Evolutionary conservation across 1,140 invertebrate species (phyloP).

Genomic region (Drosophila paulistorum): DNA sequence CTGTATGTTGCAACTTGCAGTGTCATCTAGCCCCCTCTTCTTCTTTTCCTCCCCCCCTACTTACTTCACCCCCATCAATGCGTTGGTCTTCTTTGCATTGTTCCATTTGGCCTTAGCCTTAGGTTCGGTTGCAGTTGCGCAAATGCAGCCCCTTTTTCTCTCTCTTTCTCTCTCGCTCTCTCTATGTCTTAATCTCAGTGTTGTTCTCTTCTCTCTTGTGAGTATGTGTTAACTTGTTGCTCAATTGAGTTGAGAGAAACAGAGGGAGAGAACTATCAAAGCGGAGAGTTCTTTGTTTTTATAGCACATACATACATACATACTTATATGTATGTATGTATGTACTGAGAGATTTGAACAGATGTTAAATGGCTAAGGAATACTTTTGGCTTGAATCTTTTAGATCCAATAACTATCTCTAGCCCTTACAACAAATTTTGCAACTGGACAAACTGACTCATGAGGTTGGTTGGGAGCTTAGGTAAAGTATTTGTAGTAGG

Average conservation of each 20-base stretch:
- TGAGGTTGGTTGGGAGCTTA: too few relatives aligned
- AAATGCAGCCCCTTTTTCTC: constrained; percentile 32
- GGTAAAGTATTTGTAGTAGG: not conserved
- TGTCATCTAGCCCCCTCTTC: constrained; percentile 14
- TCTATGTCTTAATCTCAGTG: not conserved
- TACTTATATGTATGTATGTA: too few relatives aligned
- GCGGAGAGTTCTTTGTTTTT: constrained; percentile 9
- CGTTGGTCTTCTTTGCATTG: constrained; percentile 7
- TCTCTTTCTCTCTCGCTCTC: not conserved
- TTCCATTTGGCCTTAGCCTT: constrained; percentile 21
- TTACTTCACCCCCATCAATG: not conserved
- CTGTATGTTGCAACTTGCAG: constrained; percentile 38
- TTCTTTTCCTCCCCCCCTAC: not conserved
- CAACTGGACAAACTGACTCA: not conserved
- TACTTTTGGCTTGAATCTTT: not conserved
- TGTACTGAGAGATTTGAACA: constrained; percentile 2
- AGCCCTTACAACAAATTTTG: not conserved
- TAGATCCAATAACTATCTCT: not conserved
- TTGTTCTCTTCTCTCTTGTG: not conserved
- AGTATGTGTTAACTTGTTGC: constrained; percentile 43
- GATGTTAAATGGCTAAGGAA: constrained; percentile 3
- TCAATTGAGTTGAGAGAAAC: not conserved
- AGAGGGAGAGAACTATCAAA: not conserved
- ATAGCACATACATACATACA: too few relatives aligned
- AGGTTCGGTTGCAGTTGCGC: constrained; percentile 52